phyloP scores from a whole-genome alignment of 1,140 invertebrate genomes.

The Leptopilina clavipes region DNA sequence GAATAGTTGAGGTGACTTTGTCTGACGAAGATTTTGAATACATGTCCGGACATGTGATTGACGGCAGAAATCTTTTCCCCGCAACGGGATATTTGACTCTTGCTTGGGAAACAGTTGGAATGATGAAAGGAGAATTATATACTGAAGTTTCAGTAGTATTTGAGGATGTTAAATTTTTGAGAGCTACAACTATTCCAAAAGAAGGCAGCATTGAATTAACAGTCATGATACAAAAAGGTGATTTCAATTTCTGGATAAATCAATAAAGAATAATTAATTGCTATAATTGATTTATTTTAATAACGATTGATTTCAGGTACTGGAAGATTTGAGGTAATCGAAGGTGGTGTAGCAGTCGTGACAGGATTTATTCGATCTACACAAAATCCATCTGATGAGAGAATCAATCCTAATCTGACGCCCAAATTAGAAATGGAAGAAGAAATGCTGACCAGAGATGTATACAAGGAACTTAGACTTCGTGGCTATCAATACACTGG shows the following conservation, averaged over 20 bases:
- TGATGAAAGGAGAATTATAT: slow-evolving; percentile 82
- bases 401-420: slow-evolving; percentile 46
- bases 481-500: slow-evolving; percentile 94
- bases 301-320: slow-evolving; percentile 65
- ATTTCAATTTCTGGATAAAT: too few species aligned
- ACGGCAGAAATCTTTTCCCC: slow-evolving; percentile 90
- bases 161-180: slow-evolving; percentile 88
- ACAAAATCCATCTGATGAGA: slow-evolving; percentile 69
- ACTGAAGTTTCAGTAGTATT: slow-evolving; percentile 88
- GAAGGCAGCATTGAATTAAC: slow-evolving; percentile 83
- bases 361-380: slow-evolving; percentile 81
- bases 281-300: too few species aligned
- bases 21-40: slow-evolving; percentile 84
- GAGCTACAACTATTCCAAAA: slow-evolving; percentile 87
- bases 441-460: slow-evolving; percentile 80
- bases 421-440: slow-evolving; percentile 51
- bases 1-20: slow-evolving; percentile 78
- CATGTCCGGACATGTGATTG: slow-evolving; percentile 89
- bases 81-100: slow-evolving; percentile 91
- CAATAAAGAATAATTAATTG: too few species aligned
- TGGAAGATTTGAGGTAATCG: slow-evolving; percentile 78
- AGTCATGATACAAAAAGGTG: slow-evolving; percentile 87
- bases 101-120: slow-evolving; percentile 91
- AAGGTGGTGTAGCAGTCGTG: slow-evolving; percentile 85
- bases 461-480: slow-evolving; percentile 94